Base-by-base conservation (phyloP, 2,888 invertebrate species). In the Nysson spinosus region DNA sequence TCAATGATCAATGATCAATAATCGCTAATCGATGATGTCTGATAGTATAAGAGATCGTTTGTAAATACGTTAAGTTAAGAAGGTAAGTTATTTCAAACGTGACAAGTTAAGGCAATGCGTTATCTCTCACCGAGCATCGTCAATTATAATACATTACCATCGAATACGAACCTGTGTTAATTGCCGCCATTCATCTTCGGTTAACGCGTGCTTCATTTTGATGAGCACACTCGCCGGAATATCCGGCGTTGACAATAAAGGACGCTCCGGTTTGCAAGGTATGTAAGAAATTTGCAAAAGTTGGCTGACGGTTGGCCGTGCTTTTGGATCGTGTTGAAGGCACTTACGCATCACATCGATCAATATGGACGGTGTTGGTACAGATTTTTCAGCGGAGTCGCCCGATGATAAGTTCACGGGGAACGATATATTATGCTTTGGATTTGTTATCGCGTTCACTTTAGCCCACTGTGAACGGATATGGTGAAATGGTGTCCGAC, bases 401-500 rank as follows among this genome's bases (percentile, higher is more conserved):
- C 5, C 11, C 7, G 63, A 37, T 4, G 54, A 26, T 19, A 51
- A 42, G 46, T 69, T 72, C 67, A 83, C 72, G 0, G 94, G 93
- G 87, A 94, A 97, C 46, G 91, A 90, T 76, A 98, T 96, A 66
- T 88, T 88, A 70, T 92, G 91, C 55, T 91, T 90, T 6, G 93
- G 92, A 87, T 93, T 93, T 40, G 92, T 91, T 73, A 97, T 96
- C 60, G 94, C 94, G 73, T 90, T 90, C 49, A 95, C 89, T 88
- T 96, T 96, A 30, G 91, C 91, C 84, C 92, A 90, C 65, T 91
- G 90, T 72, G 92, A 90, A 30, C 89, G 89, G 70, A 96, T 92
- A 86, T 96, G 93, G 32, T 95, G 93, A 88, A 98, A 99, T 0
- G 99, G 99, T 1, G 97, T 96, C 78, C 91, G 91, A 0, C 95